Evolutionary conservation across 92 coral and sea anemone species (phyloP), one percentile per base, ranked within the genome.

Genomic region (Bergia puertoricense): DNA sequence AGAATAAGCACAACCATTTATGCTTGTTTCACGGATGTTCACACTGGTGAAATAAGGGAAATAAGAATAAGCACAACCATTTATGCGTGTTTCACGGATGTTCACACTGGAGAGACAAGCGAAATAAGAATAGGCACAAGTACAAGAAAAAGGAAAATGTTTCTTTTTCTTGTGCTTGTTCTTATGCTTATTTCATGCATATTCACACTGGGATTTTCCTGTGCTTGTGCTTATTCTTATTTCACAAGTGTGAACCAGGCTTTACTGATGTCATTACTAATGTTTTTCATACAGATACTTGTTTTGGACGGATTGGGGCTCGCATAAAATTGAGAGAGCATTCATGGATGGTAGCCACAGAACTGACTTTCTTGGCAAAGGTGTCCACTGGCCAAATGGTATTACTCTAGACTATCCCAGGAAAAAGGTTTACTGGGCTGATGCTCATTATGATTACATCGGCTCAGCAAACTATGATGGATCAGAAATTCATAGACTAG

Each of bases 291-390:
- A 4, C 85, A 97, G 99, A 65, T 94, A 91, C 82, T 71, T 97
- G 79, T 97, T 97, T 91, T 97, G 98, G 96, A 95, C 99, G 23
- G 99, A 97, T 89, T 95, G 98, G 98, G 95, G 94, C 86, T 81
- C 86, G 3, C 96, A 93, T 74, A 89, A 83, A 48, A 95, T 97
- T 38, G 98, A 92, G 81, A 93, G 99, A 62, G 93, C 98, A 36
- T 92, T 92, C 80, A 95, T 97, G 99, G 99, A 97, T 71, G 99
- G 99, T 23, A 89, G 88, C 22, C 87, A 82, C 72, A 89, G 98
- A 13, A 90, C 79, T 30, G 81, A 88, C 23, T 77, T 97, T 22
- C 56, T 92, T 22, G 85, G 82, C 37, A 88, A 80, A 20, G 86
- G 85, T 23, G 76, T 95, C 38, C 90, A 92, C 57, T 94, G 99